phyloP scores from a whole-genome alignment of 2,113 vertebrate genomes.

The Condylura cristata region DNA sequence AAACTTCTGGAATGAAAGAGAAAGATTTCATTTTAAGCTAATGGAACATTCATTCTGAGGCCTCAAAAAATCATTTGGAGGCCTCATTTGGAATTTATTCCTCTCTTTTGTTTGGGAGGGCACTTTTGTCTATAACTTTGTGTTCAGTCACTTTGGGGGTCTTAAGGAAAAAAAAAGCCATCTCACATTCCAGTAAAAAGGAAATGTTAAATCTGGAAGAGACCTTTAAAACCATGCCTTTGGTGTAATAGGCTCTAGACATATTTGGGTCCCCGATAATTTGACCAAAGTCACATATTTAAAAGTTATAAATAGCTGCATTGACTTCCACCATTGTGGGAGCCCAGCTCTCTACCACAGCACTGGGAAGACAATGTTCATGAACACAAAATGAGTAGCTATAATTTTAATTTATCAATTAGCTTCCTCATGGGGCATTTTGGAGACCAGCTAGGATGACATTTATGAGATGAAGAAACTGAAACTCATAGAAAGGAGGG shows the following conservation, averaged over 20 bases:
- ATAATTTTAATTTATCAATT: background rate
- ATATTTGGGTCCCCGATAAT: background rate
- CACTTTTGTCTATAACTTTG: background rate
- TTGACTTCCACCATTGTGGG: background rate
- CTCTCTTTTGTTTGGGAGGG: background rate
- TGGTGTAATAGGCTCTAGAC: background rate
- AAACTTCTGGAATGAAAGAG: slow-evolving; percentile 14
- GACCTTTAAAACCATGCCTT: background rate
- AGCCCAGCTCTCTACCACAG: background rate
- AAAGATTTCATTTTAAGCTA: background rate
- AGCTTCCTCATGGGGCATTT: background rate
- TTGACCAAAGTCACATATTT: background rate
- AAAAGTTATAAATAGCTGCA: background rate
- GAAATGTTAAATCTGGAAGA: background rate
- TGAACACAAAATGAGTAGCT: background rate
- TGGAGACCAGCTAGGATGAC: background rate
- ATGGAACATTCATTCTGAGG: background rate
- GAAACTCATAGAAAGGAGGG: background rate
- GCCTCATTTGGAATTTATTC: background rate
- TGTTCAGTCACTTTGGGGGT: background rate
- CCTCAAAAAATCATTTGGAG: background rate
- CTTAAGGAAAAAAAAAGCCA: background rate
- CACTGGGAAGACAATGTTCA: background rate
- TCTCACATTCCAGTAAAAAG: background rate
- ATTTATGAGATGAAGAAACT: background rate